Conservation (phyloP, 2,888 invertebrate species). For the Clanis bilineata region DNA sequence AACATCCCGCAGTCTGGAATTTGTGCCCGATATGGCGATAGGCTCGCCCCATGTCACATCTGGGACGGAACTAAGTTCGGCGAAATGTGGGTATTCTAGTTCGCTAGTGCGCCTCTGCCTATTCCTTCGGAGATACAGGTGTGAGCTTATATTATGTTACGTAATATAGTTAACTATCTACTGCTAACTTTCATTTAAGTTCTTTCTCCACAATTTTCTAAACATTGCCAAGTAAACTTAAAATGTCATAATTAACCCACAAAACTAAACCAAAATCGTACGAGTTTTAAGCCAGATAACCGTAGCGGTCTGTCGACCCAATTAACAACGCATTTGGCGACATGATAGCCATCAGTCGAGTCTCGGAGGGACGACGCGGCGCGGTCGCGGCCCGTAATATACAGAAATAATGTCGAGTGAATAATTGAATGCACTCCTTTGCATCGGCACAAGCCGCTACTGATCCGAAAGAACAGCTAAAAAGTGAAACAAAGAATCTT, state of each 20-base stretch:
- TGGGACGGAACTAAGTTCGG: too few species aligned
- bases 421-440: slow-evolving; percentile 67
- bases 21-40: too few species aligned
- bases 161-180: too few species aligned
- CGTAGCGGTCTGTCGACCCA: slow-evolving; percentile 27
- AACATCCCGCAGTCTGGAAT: too few species aligned
- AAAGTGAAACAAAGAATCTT: slow-evolving; percentile 41
- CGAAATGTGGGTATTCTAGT: too few species aligned
- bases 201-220: too few species aligned
- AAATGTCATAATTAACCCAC: slow-evolving; percentile 2
- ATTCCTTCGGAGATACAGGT: too few species aligned
- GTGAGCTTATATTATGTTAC: too few species aligned
- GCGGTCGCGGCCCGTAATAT: slow-evolving; percentile 20
- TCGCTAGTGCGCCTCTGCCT: too few species aligned
- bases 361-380: slow-evolving; percentile 4
- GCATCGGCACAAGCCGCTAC: slow-evolving; percentile 53
- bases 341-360: slow-evolving; percentile 54
- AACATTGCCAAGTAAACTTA: too few species aligned
- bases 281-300: neutral
- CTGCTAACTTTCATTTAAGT: too few species aligned
- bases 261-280: neutral
- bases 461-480: slow-evolving; percentile 51
- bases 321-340: slow-evolving; percentile 48
- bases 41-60: too few species aligned
- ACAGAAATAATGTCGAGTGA: slow-evolving; percentile 52